A percentile compares a stretch with the other conserved stretches of the same genome.
Evolutionary conservation across 1,140 invertebrate genomes (phyloP).

Genomic region (Zaprionus kolodkinae): DNA sequence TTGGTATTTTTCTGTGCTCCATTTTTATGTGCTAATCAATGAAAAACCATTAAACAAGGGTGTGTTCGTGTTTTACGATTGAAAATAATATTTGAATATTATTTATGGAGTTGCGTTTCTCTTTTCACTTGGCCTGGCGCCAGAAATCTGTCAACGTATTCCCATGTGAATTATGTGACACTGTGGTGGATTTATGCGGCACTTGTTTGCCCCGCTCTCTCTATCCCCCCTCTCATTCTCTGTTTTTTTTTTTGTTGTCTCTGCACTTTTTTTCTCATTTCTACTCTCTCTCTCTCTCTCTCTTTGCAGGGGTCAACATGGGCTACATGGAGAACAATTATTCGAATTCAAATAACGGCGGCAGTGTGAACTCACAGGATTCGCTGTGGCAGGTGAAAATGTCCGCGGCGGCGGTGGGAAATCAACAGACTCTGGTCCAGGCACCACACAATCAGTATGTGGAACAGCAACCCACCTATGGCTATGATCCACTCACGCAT

Average conservation of each 20-base stretch:
- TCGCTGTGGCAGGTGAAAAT: constrained; percentile 97
- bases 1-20: constrained; percentile 30
- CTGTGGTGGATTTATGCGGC: constrained; percentile 35
- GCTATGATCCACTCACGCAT: constrained; percentile 91
- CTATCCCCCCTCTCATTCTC: constrained; percentile 2
- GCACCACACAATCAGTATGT: constrained; percentile 85
- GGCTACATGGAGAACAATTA: constrained; percentile 96
- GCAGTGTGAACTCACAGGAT: constrained; percentile 96
- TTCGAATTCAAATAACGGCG: constrained; percentile 95
- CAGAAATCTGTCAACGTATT: constrained; percentile 51
- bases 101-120: constrained; percentile 46
- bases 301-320: constrained; percentile 90
- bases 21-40: constrained; percentile 76
- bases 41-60: constrained; percentile 42
- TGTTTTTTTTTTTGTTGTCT: constrained; percentile 6
- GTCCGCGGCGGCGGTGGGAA: constrained; percentile 88
- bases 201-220: constrained; percentile 31
- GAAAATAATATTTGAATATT: constrained; percentile 67
- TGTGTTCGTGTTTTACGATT: constrained; percentile 28
- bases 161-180: constrained; percentile 31
- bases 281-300: neutral
- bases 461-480: constrained; percentile 88
- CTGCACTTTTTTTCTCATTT: constrained; percentile 1
- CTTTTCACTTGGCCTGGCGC: constrained; percentile 55
- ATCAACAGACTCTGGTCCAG: constrained; percentile 86